Conservation (phyloP, 2,113 vertebrate genomes). For the Butorides virescens region DNA sequence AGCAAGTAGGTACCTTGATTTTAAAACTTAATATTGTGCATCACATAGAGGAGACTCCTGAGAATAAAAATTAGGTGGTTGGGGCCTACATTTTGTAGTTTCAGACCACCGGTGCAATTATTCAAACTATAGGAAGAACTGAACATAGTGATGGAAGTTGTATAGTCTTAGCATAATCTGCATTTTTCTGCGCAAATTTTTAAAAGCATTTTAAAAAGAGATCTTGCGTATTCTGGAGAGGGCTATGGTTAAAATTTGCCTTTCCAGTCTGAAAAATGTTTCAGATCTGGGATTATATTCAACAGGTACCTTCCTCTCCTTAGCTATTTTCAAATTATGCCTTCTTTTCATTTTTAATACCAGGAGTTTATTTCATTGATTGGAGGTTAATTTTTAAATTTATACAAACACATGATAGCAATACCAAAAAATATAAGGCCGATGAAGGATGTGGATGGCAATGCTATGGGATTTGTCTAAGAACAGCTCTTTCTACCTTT, state of each 20-base stretch:
- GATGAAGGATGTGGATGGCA: no score
- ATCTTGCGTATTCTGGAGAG: no score
- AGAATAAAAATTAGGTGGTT: neutral
- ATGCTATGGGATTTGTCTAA: accelerated
- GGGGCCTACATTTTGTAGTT: neutral
- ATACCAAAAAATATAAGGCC: neutral
- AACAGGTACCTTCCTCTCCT: neutral
- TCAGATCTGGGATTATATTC: neutral
- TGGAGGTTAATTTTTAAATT: neutral
- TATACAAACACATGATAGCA: neutral
- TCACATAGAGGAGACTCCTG: neutral
- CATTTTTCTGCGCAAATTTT: neutral
- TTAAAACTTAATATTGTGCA: neutral
- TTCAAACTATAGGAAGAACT: neutral
- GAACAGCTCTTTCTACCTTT: neutral
- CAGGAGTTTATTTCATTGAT: no score
- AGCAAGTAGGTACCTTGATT: neutral
- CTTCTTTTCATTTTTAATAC: neutral
- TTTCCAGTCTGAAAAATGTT: neutral
- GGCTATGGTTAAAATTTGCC: neutral
- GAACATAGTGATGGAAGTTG: accelerated
- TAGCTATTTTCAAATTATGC: neutral
- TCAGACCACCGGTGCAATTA: neutral
- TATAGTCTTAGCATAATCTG: neutral
- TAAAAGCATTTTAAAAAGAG: neutral